These are phyloP conservation scores for Drosophila pseudoobscura DNA, from an alignment of 1,140 invertebrate genomes.

Conservation along the genomic window DNA sequence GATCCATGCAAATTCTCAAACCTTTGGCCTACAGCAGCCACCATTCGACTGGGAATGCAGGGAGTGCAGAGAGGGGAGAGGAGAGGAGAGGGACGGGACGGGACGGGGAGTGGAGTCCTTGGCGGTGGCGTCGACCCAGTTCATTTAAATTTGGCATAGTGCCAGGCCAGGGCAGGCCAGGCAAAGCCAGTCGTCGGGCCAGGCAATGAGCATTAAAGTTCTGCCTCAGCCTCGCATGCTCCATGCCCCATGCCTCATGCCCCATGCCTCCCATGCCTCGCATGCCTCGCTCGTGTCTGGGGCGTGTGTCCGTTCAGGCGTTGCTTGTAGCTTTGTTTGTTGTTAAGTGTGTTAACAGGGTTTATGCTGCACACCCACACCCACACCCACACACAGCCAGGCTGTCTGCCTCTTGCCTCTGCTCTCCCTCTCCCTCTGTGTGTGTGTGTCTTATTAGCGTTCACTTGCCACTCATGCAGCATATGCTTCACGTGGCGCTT, in stretches of 20 bases:
- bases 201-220: conserved; percentile 77
- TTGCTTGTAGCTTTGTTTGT: conserved; percentile 71
- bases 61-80: not conserved
- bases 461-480: conserved; percentile 19
- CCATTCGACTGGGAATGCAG: conserved; percentile 22
- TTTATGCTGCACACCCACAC: conserved; percentile 61
- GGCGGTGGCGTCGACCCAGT: conserved; percentile 57
- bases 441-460: conserved; percentile 67
- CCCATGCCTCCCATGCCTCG: not conserved
- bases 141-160: conserved; percentile 76
- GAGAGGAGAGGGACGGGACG: too few species aligned
- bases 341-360: conserved; percentile 79
- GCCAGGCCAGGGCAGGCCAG: conserved; percentile 35
- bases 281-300: not conserved
- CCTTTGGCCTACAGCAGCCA: not conserved
- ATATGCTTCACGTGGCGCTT: conserved; percentile 12
- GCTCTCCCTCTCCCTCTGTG: not conserved
- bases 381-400: conserved; percentile 26
- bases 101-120: not conserved
- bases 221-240: conserved; percentile 33
- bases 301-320: conserved; percentile 39
- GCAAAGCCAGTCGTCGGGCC: conserved; percentile 24
- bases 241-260: not conserved
- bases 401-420: conserved; percentile 17
- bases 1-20: conserved; percentile 31